phyloP scores from a whole-genome alignment of 2,797 vertebrate genomes.

The Synanceia verrucosa region DNA sequence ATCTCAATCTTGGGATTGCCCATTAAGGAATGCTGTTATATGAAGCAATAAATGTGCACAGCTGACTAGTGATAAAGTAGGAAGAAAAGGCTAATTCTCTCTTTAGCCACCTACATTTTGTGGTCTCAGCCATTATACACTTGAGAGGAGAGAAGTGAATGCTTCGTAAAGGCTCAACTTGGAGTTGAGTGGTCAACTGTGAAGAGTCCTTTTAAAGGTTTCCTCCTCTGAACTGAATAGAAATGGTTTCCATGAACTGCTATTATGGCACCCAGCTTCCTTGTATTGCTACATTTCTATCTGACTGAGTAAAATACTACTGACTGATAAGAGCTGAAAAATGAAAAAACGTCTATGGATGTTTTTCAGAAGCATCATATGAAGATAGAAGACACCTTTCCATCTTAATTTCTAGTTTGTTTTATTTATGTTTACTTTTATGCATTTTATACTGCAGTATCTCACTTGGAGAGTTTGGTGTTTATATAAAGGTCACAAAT shows the following conservation, averaged over 20 bases:
- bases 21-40: constrained; percentile 71
- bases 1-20: constrained; percentile 58
- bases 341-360: neutral
- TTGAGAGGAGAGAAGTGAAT: constrained; percentile 44
- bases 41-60: constrained; percentile 62
- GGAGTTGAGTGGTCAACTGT: constrained; percentile 55
- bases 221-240: constrained; percentile 6
- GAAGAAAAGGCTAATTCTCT: constrained; percentile 49
- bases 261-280: neutral
- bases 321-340: neutral
- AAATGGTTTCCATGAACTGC: constrained; percentile 11
- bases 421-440: neutral
- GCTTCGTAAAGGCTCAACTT: constrained; percentile 38
- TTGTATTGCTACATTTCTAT: neutral
- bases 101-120: constrained; percentile 42
- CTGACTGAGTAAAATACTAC: neutral
- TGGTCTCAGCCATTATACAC: constrained; percentile 54
- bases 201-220: constrained; percentile 41
- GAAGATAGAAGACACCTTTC: neutral
- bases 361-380: neutral
- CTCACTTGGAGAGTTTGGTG: neutral
- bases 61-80: constrained; percentile 37
- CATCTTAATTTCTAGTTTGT: neutral
- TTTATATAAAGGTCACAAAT: neutral
- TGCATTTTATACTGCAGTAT: neutral